phyloP scores from a whole-genome alignment of 35 echinoderm and acorn worm genomes.

The Hemicentrotus pulcherrimus region DNA sequence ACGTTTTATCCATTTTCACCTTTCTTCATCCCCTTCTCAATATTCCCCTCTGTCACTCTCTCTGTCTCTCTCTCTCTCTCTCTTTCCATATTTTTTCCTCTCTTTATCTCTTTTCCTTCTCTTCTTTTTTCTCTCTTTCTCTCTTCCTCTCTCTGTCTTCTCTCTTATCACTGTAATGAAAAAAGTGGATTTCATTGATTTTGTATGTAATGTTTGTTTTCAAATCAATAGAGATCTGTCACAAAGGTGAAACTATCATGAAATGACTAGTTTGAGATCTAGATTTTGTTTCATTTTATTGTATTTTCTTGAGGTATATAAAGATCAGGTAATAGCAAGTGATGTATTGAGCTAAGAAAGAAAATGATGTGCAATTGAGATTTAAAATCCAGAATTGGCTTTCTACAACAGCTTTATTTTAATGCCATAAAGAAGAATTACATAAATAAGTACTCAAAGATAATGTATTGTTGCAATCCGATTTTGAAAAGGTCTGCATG shows the following conservation, averaged over 20 bases:
- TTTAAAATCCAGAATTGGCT: no score
- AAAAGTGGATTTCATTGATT: no score
- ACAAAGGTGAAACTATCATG: no score
- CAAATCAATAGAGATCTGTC: no score
- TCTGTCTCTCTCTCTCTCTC: neutral
- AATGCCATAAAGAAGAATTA: neutral
- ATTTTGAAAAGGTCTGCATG: neutral
- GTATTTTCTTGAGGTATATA: no score
- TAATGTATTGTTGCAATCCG: neutral
- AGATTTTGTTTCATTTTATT: no score
- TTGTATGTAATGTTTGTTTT: no score
- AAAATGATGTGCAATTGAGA: no score
- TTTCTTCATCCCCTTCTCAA: neutral
- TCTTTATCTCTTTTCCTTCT: neutral
- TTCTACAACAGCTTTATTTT: neutral
- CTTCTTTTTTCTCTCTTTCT: neutral
- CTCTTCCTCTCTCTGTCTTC: neutral
- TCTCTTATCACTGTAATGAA: no score
- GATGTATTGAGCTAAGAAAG: no score
- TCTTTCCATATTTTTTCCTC: neutral
- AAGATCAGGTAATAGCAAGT: no score
- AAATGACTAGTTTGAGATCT: no score
- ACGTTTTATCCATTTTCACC: neutral
- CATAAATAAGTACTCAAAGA: neutral
- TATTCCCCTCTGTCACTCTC: neutral